Evolutionary conservation across 1,140 invertebrate genomes (phyloP).

Genomic region (Patella vulgata): DNA sequence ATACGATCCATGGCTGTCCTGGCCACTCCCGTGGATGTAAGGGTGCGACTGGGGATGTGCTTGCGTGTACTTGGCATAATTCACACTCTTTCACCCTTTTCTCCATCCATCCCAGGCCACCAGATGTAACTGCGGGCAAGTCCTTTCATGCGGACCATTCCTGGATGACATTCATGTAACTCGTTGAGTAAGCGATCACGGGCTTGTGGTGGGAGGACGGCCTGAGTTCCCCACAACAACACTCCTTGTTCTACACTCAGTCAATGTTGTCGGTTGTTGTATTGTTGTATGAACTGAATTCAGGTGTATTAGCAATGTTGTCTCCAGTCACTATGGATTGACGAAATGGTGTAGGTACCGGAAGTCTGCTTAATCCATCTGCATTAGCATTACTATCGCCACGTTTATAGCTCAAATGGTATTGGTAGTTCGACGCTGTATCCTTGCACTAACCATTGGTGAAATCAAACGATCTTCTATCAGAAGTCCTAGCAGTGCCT

Average conservation of each 20-base stretch:
- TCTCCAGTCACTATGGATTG: too few species aligned
- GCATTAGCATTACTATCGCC: too few species aligned
- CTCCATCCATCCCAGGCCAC: constrained; percentile 68
- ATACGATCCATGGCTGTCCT: constrained; percentile 65
- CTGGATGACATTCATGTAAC: constrained; percentile 65
- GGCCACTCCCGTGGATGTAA: constrained; percentile 57
- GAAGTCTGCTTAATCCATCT: too few species aligned
- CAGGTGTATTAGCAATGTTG: too few species aligned
- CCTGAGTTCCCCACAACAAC: constrained; percentile 11
- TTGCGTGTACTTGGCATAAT: constrained; percentile 41
- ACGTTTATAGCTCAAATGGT: too few species aligned
- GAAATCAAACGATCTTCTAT: too few species aligned
- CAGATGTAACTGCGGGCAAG: constrained; percentile 63
- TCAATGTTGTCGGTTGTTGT: constrained; percentile 4
- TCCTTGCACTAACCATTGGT: too few species aligned
- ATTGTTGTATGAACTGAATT: too few species aligned
- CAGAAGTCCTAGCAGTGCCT: too few species aligned
- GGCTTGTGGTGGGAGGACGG: constrained; percentile 64
- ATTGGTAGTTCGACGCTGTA: too few species aligned
- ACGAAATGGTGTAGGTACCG: too few species aligned
- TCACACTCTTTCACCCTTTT: constrained; percentile 22
- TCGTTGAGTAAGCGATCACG: constrained; percentile 43
- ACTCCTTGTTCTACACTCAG: constrained; percentile 14
- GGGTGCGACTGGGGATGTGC: constrained; percentile 35
- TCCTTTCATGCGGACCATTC: constrained; percentile 66